Conservation (phyloP, 2,113 vertebrate species). For the Lota lota region DNA sequence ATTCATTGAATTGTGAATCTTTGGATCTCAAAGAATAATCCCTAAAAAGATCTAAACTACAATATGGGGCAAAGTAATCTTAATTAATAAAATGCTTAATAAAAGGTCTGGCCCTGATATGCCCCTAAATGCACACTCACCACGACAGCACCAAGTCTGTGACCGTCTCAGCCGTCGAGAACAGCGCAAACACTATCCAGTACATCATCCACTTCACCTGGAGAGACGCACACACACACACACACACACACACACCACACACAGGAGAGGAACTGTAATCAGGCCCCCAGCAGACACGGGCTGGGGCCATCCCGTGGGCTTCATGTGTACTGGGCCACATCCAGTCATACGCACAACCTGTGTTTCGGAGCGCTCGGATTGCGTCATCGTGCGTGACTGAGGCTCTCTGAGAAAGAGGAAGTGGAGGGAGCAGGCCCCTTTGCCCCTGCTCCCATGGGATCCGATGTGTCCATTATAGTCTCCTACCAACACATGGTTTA, state of each 20-base stretch:
- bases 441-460: no score
- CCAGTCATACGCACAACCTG: no score
- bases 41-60: no score
- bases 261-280: neutral
- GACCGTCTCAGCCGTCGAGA: constrained; percentile 92
- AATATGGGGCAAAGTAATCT: no score
- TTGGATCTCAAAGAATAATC: neutral
- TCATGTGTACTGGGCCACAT: no score
- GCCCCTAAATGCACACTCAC: constrained; percentile 73
- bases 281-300: constrained; percentile 14
- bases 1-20: neutral
- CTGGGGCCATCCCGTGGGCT: neutral
- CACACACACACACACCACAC: no score
- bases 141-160: constrained; percentile 95
- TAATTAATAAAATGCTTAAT: neutral
- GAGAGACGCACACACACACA: constrained; percentile 48
- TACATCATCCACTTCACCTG: constrained; percentile 99
- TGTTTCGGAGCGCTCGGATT: no score
- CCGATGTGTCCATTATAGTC: no score
- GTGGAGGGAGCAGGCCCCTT: no score
- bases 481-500: no score
- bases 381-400: no score
- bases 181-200: constrained; percentile 99
- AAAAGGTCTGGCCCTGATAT: neutral
- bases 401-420: no score